These are phyloP conservation scores for Hemistola chrysoprasaria DNA, from an alignment of 2,888 invertebrate species.

Conservation along the genomic window DNA sequence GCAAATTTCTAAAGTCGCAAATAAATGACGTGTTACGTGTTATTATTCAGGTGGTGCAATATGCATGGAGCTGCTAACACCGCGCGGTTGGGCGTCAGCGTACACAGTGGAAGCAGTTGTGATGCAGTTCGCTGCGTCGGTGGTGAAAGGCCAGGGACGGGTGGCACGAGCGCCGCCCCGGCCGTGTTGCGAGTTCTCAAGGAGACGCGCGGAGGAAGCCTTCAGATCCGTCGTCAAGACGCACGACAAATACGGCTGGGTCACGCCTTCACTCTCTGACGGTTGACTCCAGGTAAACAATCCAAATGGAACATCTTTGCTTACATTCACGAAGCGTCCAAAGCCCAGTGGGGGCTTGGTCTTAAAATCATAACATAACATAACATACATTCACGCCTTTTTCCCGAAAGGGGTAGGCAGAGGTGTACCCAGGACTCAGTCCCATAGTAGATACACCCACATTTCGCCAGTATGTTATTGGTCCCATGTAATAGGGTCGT, in stretches of 20 bases:
- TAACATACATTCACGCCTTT: too few relatives aligned
- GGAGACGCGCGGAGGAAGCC: constrained; percentile 92
- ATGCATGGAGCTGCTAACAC: constrained; percentile 93
- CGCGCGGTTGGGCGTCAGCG: constrained; percentile 93
- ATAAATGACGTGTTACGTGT: too few relatives aligned
- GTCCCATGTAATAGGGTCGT: too few relatives aligned
- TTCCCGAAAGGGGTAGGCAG: too few relatives aligned
- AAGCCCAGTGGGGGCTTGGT: too few relatives aligned
- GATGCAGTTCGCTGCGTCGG: constrained; percentile 94
- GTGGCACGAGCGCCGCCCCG: constrained; percentile 91
- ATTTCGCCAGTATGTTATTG: too few relatives aligned
- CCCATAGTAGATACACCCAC: too few relatives aligned
- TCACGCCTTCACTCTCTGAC: constrained; percentile 92
- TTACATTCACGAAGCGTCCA: too few relatives aligned
- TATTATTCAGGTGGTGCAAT: constrained; percentile 90
- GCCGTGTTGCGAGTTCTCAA: constrained; percentile 89
- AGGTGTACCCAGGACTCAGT: too few relatives aligned
- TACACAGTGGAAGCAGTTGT: constrained; percentile 94
- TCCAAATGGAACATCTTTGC: too few relatives aligned
- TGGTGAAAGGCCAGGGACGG: constrained; percentile 93
- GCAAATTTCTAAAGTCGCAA: too few relatives aligned
- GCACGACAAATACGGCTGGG: constrained; percentile 96
- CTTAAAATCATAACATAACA: too few relatives aligned
- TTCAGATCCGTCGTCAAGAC: constrained; percentile 94
- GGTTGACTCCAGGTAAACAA: constrained; percentile 85